Conservation (phyloP, 2,888 invertebrate genomes). For the Drosophila longiperda region DNA sequence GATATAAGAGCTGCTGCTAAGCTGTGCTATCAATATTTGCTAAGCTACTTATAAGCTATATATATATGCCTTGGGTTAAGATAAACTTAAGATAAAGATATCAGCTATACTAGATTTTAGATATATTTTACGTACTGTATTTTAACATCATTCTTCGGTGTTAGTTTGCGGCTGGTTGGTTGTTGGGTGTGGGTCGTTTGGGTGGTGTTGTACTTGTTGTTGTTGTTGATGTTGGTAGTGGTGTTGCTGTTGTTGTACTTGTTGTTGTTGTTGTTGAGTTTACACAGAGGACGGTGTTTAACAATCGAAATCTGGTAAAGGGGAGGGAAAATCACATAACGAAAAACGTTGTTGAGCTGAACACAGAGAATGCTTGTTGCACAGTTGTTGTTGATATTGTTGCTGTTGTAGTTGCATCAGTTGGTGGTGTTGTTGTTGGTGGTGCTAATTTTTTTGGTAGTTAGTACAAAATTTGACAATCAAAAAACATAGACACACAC, state of each 20-base stretch:
- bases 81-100: constrained; percentile 30
- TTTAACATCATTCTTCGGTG: constrained; percentile 76
- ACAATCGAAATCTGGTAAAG: constrained; percentile 22
- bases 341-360: constrained; percentile 34
- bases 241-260: constrained; percentile 31
- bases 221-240: constrained; percentile 34
- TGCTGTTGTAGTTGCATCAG: constrained; percentile 44
- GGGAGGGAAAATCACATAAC: constrained; percentile 31
- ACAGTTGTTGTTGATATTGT: constrained; percentile 30
- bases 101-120: constrained; percentile 27
- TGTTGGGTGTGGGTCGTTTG: constrained; percentile 53
- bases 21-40: constrained; percentile 49
- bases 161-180: constrained; percentile 73
- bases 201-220: constrained; percentile 40
- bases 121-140: constrained; percentile 72
- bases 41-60: constrained; percentile 44
- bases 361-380: constrained; percentile 52
- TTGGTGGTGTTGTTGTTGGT: constrained; percentile 33
- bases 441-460: constrained; percentile 45
- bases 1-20: constrained; percentile 45
- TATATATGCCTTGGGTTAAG: constrained; percentile 6
- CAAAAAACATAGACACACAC: constrained; percentile 55
- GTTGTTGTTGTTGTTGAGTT: constrained; percentile 39
- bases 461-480: constrained; percentile 65
- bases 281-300: constrained; percentile 43